Evolutionary conservation across 2,888 invertebrate genomes (phyloP).

Genomic region (Callyntrura sp.): DNA sequence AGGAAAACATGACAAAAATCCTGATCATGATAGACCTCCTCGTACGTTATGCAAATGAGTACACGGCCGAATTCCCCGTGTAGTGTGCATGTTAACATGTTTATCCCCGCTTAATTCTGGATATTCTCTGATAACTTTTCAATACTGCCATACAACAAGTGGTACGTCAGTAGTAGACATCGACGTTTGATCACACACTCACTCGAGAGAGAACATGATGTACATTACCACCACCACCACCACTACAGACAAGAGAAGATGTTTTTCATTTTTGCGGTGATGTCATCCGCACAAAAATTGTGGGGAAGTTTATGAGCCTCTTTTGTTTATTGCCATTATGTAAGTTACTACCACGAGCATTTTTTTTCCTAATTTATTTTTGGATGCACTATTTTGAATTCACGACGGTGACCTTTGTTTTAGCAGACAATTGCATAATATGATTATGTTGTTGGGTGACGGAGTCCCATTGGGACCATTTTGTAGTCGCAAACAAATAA

Average conservation of each 20-base stretch:
- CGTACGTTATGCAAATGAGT: slow-evolving; percentile 58
- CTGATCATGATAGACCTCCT: slow-evolving; percentile 50
- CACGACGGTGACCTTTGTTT: slow-evolving; percentile 69
- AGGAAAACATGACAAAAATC: slow-evolving; percentile 56
- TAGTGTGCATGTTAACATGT: slow-evolving; percentile 43
- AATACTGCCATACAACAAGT: neutral
- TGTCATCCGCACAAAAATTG: slow-evolving; percentile 71
- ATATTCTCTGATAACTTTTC: slow-evolving; percentile 17
- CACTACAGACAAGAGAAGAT: slow-evolving; percentile 7
- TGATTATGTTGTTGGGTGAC: slow-evolving; percentile 26
- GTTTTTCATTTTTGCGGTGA: slow-evolving; percentile 51
- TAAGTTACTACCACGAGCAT: slow-evolving; percentile 7
- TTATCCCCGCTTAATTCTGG: too few relatives aligned
- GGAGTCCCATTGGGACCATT: neutral
- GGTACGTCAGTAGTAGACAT: neutral
- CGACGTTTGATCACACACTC: neutral
- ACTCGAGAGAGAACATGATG: neutral
- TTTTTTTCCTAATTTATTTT: slow-evolving; percentile 18
- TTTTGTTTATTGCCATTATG: slow-evolving; percentile 47
- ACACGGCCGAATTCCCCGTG: neutral
- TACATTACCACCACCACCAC: too few relatives aligned
- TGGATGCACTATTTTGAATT: slow-evolving; percentile 45
- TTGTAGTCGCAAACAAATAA: slow-evolving; percentile 20
- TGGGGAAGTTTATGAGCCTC: slow-evolving; percentile 47
- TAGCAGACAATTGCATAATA: slow-evolving; percentile 4